Evolutionary conservation across 2,797 vertebrate species (phyloP), one percentile per base, ranked within the genome.

Genomic region (Phataginus tetradactyla): DNA sequence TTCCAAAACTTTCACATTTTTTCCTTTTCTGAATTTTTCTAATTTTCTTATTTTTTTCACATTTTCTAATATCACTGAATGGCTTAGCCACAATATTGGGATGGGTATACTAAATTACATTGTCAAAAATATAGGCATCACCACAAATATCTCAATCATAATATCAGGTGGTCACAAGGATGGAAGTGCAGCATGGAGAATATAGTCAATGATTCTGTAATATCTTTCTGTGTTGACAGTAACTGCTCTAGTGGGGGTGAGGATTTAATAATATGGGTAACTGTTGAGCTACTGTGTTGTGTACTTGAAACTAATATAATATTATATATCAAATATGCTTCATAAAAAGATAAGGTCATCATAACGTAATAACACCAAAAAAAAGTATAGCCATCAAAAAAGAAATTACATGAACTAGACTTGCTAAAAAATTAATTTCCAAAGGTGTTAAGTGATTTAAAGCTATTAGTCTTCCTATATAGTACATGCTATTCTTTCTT

Each of bases 361-460:
- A 45, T 45, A 45, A 45, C 10, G 11, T 45, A 45, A 45, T 45
- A 45, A 45, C 45, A 45, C 45, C 45, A 45, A 45, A 45, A 45
- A 45, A 45, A 95, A 91, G 7, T n/a, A n/a, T 25, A 68, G 17
- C 3, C 64, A 55, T 59, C 32, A 78, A 20, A 29, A 95, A 86
- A 27, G 45, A 79, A 96, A 68, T 72, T 86, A 34, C 7, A 11
- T 74, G 13, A 89, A 5, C 14, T 45, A 78, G 4, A 49, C 15
- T 88, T 89, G 6, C 32, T 77, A 72, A 59, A 96, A 77, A 9
- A 55, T 23, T 55, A 61, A 27, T 71, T 94, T 94, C 83, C 15
- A 59, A 79, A 64, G 4, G 1, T 32, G 74, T 53, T 94, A 42
- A 12, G 8, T 61, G 3, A 2, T 88, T 88, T 86, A 53, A 78